Evolutionary conservation across 2,797 vertebrate genomes (phyloP).

Genomic region (Menidia menidia): DNA sequence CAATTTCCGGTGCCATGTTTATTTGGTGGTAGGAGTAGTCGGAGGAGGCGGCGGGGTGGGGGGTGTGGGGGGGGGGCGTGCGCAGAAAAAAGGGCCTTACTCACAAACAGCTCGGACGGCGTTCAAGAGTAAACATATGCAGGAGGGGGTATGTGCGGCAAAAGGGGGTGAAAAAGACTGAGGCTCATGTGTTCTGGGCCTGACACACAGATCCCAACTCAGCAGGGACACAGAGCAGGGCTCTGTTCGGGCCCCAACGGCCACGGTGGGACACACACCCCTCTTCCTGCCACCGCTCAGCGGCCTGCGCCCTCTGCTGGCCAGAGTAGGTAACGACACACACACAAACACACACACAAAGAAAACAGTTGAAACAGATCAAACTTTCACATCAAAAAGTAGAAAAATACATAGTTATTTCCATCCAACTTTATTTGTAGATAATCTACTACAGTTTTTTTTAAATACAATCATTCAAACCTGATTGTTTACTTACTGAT

Average conservation of each 20-base stretch:
- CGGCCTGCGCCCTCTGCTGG: conserved; percentile 64
- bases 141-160: conserved; percentile 58
- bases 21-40: conserved; percentile 73
- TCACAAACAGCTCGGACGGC: conserved; percentile 78
- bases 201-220: conserved; percentile 72
- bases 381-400: too few species aligned
- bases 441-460: too few species aligned
- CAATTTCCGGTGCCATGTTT: conserved; percentile 87
- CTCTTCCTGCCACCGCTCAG: not conserved
- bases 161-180: conserved; percentile 68
- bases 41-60: conserved; percentile 6
- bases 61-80: conserved; percentile 30
- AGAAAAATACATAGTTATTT: too few species aligned
- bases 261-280: conserved; percentile 57
- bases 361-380: not conserved
- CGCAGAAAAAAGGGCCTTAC: conserved; percentile 72
- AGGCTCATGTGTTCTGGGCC: conserved; percentile 76
- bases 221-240: conserved; percentile 67
- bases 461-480: too few species aligned
- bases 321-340: not conserved
- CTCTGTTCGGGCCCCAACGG: conserved; percentile 74
- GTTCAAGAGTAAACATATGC: conserved; percentile 73
- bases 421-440: too few species aligned
- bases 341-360: not conserved
- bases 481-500: too few species aligned